Percentiles rank a stretch among this genome's conserved stretches.
These are phyloP conservation scores for Scolanthus callimorphus DNA, from an alignment of 92 coral and sea anemone genomes.

Conservation along the genomic window DNA sequence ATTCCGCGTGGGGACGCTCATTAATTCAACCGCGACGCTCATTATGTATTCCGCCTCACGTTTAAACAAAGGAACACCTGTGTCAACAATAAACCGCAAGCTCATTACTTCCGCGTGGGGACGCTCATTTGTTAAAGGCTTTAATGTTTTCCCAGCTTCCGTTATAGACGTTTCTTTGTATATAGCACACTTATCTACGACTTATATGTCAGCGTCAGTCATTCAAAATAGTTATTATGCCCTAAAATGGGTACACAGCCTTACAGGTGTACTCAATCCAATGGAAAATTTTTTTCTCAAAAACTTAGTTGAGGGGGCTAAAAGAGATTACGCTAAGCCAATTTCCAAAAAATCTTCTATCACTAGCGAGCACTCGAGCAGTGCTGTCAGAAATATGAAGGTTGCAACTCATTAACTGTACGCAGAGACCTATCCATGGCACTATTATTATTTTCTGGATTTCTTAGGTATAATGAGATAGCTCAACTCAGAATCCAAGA, in stretches of 20 bases:
- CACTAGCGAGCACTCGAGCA: conserved; percentile 5
- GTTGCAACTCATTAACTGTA: conserved; percentile 3
- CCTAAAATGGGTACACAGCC: conserved; percentile 7
- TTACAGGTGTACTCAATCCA: conserved; percentile 1
- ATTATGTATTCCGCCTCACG: too few species aligned
- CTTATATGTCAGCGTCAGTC: conserved; percentile 18
- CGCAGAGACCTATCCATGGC: conserved; percentile 34
- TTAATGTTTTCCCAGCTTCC: conserved; percentile 19
- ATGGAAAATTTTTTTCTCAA: too few species aligned
- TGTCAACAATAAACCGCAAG: too few species aligned
- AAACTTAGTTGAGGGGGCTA: conserved; percentile 17
- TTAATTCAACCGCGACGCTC: too few species aligned
- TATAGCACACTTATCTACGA: not conserved
- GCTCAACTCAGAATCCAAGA: conserved; percentile 23
- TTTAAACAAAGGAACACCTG: too few species aligned
- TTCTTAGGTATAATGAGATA: conserved; percentile 35
- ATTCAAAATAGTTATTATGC: conserved; percentile 21
- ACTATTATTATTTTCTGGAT: conserved; percentile 20
- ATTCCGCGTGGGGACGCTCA: too few species aligned
- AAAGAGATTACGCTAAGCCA: conserved; percentile 27
- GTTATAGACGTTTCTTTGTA: conserved; percentile 19
- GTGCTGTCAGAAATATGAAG: conserved; percentile 31
- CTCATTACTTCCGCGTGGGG: too few species aligned
- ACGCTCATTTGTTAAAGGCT: conserved; percentile 14
- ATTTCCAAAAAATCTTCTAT: conserved; percentile 28